phyloP scores from a whole-genome alignment of 2,113 vertebrate genomes.

The Azemiops feae region DNA sequence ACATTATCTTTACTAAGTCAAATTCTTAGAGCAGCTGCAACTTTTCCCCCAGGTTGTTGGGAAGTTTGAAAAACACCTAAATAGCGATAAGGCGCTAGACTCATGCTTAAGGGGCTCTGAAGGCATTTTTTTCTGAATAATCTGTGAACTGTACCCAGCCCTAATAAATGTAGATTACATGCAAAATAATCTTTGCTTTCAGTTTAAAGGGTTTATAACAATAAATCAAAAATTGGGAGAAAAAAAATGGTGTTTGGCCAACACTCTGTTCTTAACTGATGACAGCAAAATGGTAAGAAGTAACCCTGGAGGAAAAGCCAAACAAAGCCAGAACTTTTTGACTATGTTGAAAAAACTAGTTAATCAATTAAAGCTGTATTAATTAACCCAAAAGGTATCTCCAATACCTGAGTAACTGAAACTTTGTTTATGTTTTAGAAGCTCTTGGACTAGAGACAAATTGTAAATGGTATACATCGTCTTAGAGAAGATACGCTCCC shows the following conservation, averaged over 20 bases:
- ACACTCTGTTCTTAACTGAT: not conserved
- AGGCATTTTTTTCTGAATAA: not conserved
- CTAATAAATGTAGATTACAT: not conserved
- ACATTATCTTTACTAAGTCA: not conserved
- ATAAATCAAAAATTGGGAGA: not conserved
- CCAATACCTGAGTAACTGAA: not conserved
- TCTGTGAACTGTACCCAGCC: not conserved
- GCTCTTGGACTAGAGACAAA: not conserved
- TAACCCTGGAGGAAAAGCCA: not conserved
- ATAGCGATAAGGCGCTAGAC: not conserved
- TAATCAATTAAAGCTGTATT: not conserved
- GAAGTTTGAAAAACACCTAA: not conserved
- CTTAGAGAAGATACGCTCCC: not conserved
- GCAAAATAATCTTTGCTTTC: not conserved
- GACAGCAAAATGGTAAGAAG: not conserved
- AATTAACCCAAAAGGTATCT: not conserved
- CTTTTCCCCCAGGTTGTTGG: not conserved
- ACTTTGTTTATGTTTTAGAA: not conserved
- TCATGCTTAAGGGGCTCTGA: not conserved
- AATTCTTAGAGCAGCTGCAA: not conserved
- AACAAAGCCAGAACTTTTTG: not conserved
- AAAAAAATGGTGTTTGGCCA: not conserved
- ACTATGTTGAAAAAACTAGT: not conserved
- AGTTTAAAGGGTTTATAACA: not conserved
- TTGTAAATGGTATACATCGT: not conserved